These are phyloP conservation scores for Eumaeus atala DNA, from an alignment of 1,140 invertebrate genomes.

Conservation along the genomic window DNA sequence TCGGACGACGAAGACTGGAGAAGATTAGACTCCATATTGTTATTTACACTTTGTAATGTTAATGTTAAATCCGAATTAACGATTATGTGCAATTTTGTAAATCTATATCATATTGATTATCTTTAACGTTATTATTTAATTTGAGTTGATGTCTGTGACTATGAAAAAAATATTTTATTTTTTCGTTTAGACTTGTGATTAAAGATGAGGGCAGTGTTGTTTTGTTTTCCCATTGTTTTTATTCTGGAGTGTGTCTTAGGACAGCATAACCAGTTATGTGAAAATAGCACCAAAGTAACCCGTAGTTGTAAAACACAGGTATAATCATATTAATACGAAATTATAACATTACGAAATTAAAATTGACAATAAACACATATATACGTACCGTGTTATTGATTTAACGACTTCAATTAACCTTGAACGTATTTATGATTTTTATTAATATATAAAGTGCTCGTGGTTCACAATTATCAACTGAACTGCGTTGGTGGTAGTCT, in stretches of 20 bases:
- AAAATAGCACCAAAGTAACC: slow-evolving; percentile 36
- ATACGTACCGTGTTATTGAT: slow-evolving; percentile 22
- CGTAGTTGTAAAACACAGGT: slow-evolving; percentile 51
- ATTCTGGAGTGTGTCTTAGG: slow-evolving; percentile 32
- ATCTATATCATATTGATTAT: neutral
- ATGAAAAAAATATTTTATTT: neutral
- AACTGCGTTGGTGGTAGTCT: no score
- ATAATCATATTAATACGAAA: slow-evolving; percentile 17
- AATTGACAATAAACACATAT: neutral
- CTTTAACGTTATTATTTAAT: neutral
- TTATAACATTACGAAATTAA: slow-evolving; percentile 15
- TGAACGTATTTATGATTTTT: slow-evolving; percentile 15
- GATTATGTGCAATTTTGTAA: neutral
- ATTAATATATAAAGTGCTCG: no score
- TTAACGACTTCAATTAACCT: slow-evolving; percentile 29
- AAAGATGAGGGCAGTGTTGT: slow-evolving; percentile 24
- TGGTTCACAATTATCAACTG: no score
- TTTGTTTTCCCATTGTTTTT: slow-evolving; percentile 31
- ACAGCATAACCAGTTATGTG: slow-evolving; percentile 36
- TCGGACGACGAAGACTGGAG: neutral
- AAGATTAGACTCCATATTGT: neutral
- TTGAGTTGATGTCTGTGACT: neutral
- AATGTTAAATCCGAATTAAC: neutral
- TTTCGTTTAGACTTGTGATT: neutral
- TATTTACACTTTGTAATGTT: neutral